Evolutionary conservation across 2,888 invertebrate genomes (phyloP), one percentile per base, ranked within the genome.

Genomic region (Calliopum simillimum): DNA sequence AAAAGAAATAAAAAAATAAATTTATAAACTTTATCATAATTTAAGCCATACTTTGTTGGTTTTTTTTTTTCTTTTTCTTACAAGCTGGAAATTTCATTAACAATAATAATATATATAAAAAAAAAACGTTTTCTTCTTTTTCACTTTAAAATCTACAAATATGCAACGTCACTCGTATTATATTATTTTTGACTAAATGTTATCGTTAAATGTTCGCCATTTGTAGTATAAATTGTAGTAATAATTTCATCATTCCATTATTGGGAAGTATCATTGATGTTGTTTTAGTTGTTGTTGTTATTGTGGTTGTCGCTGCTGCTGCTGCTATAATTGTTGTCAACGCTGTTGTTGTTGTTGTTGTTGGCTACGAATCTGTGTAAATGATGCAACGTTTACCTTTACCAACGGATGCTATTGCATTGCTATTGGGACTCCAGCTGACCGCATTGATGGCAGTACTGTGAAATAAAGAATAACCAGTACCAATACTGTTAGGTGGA

Each of bases 381-480:
- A 96, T 88, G 74, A 94, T 88, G 69, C 93, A 93, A 77, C 92
- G 92, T 86, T 93, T 95, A 78, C 91, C 90, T 76, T 93, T 91
- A 86, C 96, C 96, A 76, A 95, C 95, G 53, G 94, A 93, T 65
- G 94, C 93, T 68, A 97, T 87, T 71, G 91, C 90, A 59, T 91
- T 91, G 55, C 93, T 94, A 82, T 92, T 93, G 6, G 95, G 94
- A 85, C 94, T 94, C 96, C 96, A 97, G 56, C 94, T 91, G 51
- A 96, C 95, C 51, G 96, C 95, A 72, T 94, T 93, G 71, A 96
- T 94, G 53, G 94, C 91, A 68, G 91, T 89, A 87, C 95, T 95
- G 90, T 79, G 87, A 86, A 88, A 85, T 80, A 87, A 86, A 67
- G 67, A 67, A 53, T 53, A 67, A 86, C 76, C 77, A 73, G 74